Percentiles rank a stretch among this genome's conserved stretches.
These are phyloP conservation scores for Bothrops jararaca DNA, from an alignment of 2,113 vertebrate genomes.

Conservation along the genomic window DNA sequence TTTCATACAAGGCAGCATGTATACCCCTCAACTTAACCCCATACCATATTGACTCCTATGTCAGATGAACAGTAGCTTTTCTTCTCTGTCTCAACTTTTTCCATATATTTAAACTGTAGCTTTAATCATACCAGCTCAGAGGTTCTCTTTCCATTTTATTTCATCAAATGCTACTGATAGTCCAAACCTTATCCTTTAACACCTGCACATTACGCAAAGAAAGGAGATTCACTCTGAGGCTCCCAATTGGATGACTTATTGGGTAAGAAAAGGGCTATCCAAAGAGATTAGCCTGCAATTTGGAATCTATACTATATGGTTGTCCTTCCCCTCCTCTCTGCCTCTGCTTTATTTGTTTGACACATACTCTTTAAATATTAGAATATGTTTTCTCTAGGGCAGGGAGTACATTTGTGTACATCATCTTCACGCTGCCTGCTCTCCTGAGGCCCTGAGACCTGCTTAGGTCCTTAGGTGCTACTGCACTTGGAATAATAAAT, in stretches of 20 bases:
- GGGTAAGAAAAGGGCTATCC: neutral
- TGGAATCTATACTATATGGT: neutral
- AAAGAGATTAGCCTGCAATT: neutral
- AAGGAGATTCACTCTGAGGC: neutral
- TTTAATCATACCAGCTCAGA: neutral
- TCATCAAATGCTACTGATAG: neutral
- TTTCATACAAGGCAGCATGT: neutral
- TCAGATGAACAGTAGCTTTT: neutral
- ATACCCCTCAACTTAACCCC: neutral
- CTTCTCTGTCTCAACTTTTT: neutral
- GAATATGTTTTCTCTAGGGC: neutral
- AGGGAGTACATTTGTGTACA: neutral
- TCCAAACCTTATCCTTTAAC: neutral
- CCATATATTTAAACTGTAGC: neutral
- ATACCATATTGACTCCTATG: neutral
- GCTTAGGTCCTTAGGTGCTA: neutral
- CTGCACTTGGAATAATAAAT: constrained; percentile 3
- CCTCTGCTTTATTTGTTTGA: neutral
- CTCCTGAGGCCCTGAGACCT: neutral
- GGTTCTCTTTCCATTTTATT: neutral
- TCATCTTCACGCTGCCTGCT: constrained; percentile 15
- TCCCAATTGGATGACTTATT: neutral
- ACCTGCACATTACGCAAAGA: neutral
- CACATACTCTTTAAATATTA: constrained; percentile 16
- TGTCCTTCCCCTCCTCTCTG: neutral